A percentile compares a stretch with the other conserved stretches of the same genome.
These are phyloP conservation scores for Haplochromis vanheusdeni DNA, from an alignment of 2,113 vertebrate species.

Conservation along the genomic window DNA sequence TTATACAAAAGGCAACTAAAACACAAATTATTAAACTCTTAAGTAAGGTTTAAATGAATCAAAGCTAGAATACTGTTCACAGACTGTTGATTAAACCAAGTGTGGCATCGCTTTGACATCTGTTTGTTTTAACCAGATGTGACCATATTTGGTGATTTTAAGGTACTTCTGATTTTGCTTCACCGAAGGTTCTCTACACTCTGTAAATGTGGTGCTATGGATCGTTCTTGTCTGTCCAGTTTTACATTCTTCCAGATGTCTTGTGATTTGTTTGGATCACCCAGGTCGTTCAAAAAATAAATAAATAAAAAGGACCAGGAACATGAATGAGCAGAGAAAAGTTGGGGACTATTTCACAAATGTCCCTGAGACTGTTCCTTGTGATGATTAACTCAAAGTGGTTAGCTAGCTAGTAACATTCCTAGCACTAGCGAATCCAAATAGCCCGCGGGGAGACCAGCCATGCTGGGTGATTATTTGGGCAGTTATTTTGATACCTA, in stretches of 20 bases:
- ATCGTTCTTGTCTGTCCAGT: neutral
- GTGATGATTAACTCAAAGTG: neutral
- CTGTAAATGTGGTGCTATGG: neutral
- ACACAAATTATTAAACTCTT: neutral
- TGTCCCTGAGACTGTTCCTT: neutral
- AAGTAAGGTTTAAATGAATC: neutral
- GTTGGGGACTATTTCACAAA: neutral
- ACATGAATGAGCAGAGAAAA: neutral
- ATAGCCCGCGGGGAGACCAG: fast-evolving
- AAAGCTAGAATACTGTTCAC: fast-evolving
- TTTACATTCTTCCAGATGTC: neutral
- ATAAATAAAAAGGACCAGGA: neutral
- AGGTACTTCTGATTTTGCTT: neutral
- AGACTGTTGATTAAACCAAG: neutral
- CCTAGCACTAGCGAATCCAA: neutral
- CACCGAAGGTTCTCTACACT: neutral
- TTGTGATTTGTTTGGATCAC: neutral
- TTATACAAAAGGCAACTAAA: neutral
- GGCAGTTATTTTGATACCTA: neutral
- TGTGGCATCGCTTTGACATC: neutral
- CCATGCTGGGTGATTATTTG: neutral
- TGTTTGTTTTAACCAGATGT: neutral
- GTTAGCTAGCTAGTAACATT: neutral
- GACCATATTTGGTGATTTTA: neutral
- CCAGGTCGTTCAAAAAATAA: neutral